Conservation (phyloP, 2,888 invertebrate genomes). For the Microchrysa polita region DNA sequence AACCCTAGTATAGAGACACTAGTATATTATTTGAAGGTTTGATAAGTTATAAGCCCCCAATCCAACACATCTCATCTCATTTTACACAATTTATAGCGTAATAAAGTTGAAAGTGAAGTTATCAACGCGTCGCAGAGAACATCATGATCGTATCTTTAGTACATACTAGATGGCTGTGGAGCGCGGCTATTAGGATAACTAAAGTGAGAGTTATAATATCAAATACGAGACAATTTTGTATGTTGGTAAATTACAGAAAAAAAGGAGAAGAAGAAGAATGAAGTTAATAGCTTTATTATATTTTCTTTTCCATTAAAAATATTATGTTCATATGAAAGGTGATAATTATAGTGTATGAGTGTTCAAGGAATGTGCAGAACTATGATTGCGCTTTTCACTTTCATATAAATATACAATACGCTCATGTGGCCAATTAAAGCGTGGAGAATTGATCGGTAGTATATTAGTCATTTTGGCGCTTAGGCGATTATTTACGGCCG, state of each 20-base stretch:
- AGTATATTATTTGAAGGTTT: too few species aligned
- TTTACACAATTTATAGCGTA: constrained; percentile 15
- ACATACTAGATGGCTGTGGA: too few species aligned
- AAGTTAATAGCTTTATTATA: constrained; percentile 34
- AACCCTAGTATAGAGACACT: too few species aligned
- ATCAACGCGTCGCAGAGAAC: neutral
- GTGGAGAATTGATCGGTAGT: constrained; percentile 7
- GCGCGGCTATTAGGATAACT: neutral
- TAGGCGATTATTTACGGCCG: too few species aligned
- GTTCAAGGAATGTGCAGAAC: constrained; percentile 7
- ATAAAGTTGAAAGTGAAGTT: constrained; percentile 23
- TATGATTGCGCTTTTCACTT: constrained; percentile 22
- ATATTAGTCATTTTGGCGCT: too few species aligned
- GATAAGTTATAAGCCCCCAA: neutral
- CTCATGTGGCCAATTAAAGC: neutral
- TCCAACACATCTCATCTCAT: neutral
- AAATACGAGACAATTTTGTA: neutral
- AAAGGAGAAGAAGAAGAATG: constrained; percentile 18
- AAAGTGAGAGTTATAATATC: constrained; percentile 27
- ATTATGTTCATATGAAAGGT: constrained; percentile 14
- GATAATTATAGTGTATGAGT: constrained; percentile 5
- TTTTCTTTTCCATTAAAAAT: constrained; percentile 17
- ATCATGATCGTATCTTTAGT: neutral
- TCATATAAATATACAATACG: neutral
- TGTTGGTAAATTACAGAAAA: neutral